These are phyloP conservation scores for Oreochromis aureus DNA, from an alignment of 2,113 vertebrate genomes.

Conservation along the genomic window DNA sequence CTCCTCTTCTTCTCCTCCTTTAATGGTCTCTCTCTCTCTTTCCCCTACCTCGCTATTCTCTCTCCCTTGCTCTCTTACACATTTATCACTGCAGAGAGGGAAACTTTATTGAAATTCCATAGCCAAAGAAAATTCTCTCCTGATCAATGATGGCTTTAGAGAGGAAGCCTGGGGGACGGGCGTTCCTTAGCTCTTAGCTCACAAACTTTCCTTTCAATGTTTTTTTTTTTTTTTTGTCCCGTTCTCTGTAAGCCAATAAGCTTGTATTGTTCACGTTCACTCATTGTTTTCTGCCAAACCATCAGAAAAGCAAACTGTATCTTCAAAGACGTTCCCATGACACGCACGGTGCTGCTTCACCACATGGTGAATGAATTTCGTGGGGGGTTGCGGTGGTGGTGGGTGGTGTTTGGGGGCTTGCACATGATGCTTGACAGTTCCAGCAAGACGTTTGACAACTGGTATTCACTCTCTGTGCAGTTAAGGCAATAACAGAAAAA, in stretches of 20 bases:
- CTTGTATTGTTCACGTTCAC: not conserved
- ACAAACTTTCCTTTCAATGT: not conserved
- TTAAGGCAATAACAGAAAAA: not conserved
- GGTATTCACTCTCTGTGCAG: constrained; percentile 10
- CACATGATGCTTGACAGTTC: constrained; percentile 6
- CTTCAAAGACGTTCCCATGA: not conserved
- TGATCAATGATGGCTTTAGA: constrained; percentile 54
- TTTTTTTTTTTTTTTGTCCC: not conserved
- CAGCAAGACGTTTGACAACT: constrained; percentile 29
- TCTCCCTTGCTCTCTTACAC: not conserved
- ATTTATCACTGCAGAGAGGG: constrained; percentile 50
- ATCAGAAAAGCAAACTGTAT: not conserved
- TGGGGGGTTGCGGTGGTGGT: not conserved
- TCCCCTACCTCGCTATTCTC: not conserved
- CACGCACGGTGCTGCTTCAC: not conserved
- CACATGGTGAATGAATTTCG: not conserved
- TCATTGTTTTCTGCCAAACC: not conserved
- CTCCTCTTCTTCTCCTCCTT: constrained; percentile 50
- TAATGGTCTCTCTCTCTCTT: constrained; percentile 45
- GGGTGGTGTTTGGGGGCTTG: not conserved
- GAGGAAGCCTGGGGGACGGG: constrained; percentile 21
- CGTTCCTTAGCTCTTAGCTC: not conserved
- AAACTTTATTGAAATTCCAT: constrained; percentile 49
- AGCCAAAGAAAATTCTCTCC: constrained; percentile 28
- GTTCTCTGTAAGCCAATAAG: constrained; percentile 2